phyloP scores from a whole-genome alignment of 1,140 invertebrate species.

The Anoplolepis gracilipes region DNA sequence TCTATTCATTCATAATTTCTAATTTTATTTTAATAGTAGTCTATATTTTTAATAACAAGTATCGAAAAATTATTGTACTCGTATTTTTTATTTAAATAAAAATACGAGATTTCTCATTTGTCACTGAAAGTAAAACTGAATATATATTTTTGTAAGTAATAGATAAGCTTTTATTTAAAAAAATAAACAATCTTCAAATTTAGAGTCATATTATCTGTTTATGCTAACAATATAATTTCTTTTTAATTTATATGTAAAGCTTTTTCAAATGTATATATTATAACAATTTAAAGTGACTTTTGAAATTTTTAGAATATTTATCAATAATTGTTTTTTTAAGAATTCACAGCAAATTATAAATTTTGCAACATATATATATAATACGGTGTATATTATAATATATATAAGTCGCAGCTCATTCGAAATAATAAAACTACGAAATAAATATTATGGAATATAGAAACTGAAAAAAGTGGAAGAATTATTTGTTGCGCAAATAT shows the following conservation, averaged over 20 bases:
- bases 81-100: slow-evolving; percentile 7
- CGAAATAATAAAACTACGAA: no score
- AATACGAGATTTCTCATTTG: no score
- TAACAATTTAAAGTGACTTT: background rate
- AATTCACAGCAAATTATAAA: background rate
- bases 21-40: background rate
- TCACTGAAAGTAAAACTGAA: background rate
- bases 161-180: background rate
- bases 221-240: background rate
- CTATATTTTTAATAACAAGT: background rate
- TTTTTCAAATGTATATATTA: background rate
- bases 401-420: background rate
- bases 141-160: background rate
- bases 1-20: background rate
- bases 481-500: background rate
- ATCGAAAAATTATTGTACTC: background rate
- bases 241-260: background rate
- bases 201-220: background rate
- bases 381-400: no score
- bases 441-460: background rate
- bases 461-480: background rate
- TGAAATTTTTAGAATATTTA: background rate
- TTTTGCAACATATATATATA: background rate
- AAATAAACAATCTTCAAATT: background rate
- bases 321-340: background rate